phyloP scores from a whole-genome alignment of 2,888 invertebrate species.

The Pterobdella sp. region DNA sequence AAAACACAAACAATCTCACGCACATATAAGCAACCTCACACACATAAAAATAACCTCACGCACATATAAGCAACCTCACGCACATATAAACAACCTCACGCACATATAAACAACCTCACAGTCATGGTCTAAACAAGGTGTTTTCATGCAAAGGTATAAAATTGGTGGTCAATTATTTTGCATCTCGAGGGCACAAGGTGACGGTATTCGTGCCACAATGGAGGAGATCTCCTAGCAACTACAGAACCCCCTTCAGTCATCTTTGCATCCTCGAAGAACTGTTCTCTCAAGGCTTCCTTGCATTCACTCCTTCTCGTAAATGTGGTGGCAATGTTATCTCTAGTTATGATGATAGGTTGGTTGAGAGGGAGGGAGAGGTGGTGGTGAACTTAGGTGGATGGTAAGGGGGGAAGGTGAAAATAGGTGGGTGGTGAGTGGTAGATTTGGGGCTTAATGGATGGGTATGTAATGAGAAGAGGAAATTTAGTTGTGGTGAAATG shows the following conservation, averaged over 20 bases:
- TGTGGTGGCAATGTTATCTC: not conserved
- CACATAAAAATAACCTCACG: too few species aligned
- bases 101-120: not conserved
- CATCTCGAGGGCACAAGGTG: slow-evolving; percentile 17
- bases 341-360: slow-evolving; percentile 26
- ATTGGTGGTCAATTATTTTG: slow-evolving; percentile 20
- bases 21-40: not conserved
- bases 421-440: not conserved
- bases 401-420: not conserved
- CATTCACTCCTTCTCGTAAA: slow-evolving; percentile 21
- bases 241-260: not conserved
- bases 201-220: slow-evolving; percentile 24
- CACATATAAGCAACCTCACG: too few species aligned
- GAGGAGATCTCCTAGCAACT: not conserved
- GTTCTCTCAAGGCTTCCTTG: not conserved
- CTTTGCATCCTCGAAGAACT: slow-evolving; percentile 10
- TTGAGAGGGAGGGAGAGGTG: not conserved
- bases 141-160: slow-evolving; percentile 24
- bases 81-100: too few species aligned
- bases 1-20: not conserved
- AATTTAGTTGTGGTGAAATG: too few species aligned
- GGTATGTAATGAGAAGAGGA: too few species aligned
- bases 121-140: slow-evolving; percentile 13
- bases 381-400: not conserved
- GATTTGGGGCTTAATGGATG: not conserved